phyloP scores from a whole-genome alignment of 1,140 invertebrate genomes.

The Bombus consobrinus region DNA sequence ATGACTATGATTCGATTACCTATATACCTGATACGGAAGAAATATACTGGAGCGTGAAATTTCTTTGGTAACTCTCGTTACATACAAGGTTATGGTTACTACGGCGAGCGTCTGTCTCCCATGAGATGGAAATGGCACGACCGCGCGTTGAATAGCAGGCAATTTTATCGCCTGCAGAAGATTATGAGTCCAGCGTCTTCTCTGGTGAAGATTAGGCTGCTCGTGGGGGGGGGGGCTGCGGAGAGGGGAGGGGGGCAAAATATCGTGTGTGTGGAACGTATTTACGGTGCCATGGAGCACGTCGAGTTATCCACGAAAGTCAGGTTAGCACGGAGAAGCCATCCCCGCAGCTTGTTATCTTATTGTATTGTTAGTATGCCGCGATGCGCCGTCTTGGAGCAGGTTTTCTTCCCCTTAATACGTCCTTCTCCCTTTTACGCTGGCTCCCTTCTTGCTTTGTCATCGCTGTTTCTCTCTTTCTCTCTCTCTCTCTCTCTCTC shows the following conservation, averaged over 20 bases:
- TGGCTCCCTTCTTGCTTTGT: constrained; percentile 58
- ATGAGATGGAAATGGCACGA: constrained; percentile 45
- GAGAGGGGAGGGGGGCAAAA: neutral
- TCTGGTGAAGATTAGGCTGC: constrained; percentile 58
- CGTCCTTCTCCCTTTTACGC: constrained; percentile 13
- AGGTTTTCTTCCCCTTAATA: constrained; percentile 58
- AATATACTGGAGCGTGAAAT: neutral
- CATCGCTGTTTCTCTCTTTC: constrained; percentile 47
- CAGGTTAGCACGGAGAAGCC: constrained; percentile 57
- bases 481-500: constrained; percentile 42
- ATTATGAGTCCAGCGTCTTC: constrained; percentile 60
- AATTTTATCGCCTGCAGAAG: constrained; percentile 63
- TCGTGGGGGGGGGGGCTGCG: neutral
- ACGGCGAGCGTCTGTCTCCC: constrained; percentile 38
- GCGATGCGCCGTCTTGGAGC: constrained; percentile 67
- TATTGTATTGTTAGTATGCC: constrained; percentile 77
- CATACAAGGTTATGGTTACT: constrained; percentile 27
- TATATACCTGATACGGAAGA: neutral
- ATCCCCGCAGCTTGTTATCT: constrained; percentile 75
- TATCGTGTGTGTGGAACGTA: constrained; percentile 57
- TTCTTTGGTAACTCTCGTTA: constrained; percentile 46
- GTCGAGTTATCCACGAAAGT: constrained; percentile 67
- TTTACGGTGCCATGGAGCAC: constrained; percentile 54
- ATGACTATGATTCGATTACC: neutral
- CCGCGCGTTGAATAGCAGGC: constrained; percentile 56